A percentile compares a stretch with the other conserved stretches of the same genome.
These are phyloP conservation scores for Puma concolor DNA, from an alignment of 2,113 vertebrate species.

Conservation along the genomic window DNA sequence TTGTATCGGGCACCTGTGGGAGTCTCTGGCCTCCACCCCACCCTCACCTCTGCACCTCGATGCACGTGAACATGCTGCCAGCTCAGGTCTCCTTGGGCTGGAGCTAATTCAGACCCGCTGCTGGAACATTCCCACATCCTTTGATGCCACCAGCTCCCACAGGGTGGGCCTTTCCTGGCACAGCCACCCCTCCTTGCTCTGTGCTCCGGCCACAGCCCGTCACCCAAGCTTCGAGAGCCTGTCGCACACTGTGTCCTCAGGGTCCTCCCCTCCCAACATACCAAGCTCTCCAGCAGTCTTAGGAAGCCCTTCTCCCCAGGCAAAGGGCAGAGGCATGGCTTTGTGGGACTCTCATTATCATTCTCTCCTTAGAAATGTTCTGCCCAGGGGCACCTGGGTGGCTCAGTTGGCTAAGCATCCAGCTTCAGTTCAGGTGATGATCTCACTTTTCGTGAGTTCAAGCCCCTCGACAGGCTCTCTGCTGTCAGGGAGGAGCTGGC, in stretches of 20 bases:
- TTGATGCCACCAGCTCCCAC: no score
- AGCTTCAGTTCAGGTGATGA: no score
- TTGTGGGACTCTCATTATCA: accelerated
- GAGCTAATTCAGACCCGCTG: background rate
- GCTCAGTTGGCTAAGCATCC: no score
- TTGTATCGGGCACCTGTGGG: background rate
- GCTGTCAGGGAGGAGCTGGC: no score
- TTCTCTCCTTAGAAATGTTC: background rate
- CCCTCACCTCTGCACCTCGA: accelerated
- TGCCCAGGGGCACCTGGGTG: background rate
- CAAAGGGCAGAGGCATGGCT: background rate
- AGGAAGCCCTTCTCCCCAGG: background rate
- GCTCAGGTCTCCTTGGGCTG: background rate
- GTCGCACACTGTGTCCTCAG: background rate
- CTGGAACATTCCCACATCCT: background rate
- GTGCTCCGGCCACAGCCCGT: background rate
- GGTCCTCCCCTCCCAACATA: no score
- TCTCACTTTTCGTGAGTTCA: no score
- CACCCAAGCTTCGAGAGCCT: background rate
- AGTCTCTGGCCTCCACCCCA: no score
- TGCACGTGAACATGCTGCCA: accelerated
- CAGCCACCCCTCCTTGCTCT: background rate
- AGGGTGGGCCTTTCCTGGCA: background rate
- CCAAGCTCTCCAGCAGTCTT: background rate
- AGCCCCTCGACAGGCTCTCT: no score